These are phyloP conservation scores for Nesospiza acunhae DNA, from an alignment of 2,113 vertebrate species.

Conservation along the genomic window DNA sequence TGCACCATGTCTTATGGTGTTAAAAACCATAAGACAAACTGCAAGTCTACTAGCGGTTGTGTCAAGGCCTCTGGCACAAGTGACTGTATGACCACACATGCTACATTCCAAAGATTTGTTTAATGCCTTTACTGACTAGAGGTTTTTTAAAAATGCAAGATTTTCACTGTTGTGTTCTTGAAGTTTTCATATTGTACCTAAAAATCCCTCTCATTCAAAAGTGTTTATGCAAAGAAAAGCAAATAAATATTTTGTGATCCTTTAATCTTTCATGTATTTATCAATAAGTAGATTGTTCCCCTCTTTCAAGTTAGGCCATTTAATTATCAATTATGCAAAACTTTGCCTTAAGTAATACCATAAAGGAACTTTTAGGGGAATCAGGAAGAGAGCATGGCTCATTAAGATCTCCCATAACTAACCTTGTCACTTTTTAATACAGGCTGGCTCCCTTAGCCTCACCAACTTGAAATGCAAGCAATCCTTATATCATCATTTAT, in stretches of 20 bases:
- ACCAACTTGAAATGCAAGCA: constrained; percentile 53
- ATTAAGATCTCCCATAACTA: background rate
- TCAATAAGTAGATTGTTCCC: background rate
- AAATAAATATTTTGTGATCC: background rate
- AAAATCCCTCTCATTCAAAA: background rate
- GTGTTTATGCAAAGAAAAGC: background rate
- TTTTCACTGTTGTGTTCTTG: background rate
- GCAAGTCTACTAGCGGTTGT: background rate
- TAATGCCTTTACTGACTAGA: background rate
- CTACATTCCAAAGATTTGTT: background rate
- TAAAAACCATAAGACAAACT: background rate
- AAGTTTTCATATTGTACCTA: background rate
- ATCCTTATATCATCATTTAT: constrained; percentile 45
- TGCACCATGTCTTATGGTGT: background rate
- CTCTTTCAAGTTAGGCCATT: background rate
- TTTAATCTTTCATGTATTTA: background rate
- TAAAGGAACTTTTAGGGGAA: background rate
- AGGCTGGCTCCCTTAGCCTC: background rate
- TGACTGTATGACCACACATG: background rate
- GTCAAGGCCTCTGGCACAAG: background rate
- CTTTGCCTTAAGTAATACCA: background rate
- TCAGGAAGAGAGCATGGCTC: background rate
- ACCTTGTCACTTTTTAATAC: background rate
- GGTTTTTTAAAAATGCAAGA: background rate
- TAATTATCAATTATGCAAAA: background rate